phyloP scores from a whole-genome alignment of 2,888 invertebrate species.

The Heteromurus nitidus region DNA sequence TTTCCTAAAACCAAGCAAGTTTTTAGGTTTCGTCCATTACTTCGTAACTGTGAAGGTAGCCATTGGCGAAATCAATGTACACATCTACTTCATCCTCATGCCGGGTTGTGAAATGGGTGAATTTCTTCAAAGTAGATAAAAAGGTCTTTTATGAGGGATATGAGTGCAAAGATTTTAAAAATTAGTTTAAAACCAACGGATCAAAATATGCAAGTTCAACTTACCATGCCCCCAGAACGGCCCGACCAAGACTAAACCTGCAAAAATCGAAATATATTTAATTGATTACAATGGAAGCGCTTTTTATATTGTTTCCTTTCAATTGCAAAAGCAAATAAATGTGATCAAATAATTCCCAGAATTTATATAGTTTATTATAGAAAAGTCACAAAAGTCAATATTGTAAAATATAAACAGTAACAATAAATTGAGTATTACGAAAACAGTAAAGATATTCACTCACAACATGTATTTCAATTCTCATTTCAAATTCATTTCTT shows the following conservation, averaged over 20 bases:
- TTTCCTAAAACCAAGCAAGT: no score
- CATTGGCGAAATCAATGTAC: conserved; percentile 87
- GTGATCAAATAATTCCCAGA: neutral
- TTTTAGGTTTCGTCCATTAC: conserved; percentile 86
- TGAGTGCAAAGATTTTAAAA: no score
- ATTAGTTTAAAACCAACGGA: no score
- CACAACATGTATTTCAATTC: conserved; percentile 24
- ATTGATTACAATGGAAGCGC: conserved; percentile 61
- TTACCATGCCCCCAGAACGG: conserved; percentile 71
- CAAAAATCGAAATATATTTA: conserved; percentile 73
- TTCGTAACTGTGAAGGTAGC: conserved; percentile 86
- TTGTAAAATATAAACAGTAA: no score
- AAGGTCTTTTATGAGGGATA: no score
- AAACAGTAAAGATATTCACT: conserved; percentile 26
- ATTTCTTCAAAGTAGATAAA: conserved; percentile 78
- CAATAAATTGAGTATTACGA: conserved; percentile 1
- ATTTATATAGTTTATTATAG: neutral
- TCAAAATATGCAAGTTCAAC: no score
- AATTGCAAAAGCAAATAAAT: conserved; percentile 42
- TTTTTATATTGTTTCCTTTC: neutral
- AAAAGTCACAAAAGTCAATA: neutral
- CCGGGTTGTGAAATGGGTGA: conserved; percentile 98
- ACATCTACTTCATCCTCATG: conserved; percentile 94
- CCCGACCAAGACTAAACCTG: conserved; percentile 71
- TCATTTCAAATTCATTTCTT: conserved; percentile 32